Percentiles rank a stretch among this genome's conserved stretches.
Evolutionary conservation across 1,140 invertebrate species (phyloP).

Genomic region (Drosophila sulfurigaster): DNA sequence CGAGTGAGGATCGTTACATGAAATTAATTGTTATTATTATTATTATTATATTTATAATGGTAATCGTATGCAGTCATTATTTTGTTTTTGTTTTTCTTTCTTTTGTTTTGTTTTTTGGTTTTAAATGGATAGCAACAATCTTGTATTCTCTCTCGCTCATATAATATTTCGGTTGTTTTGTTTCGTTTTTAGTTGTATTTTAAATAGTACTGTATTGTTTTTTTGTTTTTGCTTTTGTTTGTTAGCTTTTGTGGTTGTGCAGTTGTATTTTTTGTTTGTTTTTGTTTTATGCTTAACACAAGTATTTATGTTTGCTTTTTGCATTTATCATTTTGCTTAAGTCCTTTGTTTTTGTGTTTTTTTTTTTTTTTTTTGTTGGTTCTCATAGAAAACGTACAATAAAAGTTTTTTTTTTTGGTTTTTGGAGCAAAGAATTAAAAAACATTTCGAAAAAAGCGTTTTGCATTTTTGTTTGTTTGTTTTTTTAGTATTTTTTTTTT

Average conservation of each 20-base stretch:
- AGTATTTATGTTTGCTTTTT: constrained; percentile 62
- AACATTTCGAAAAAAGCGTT: constrained; percentile 71
- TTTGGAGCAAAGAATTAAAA: constrained; percentile 56
- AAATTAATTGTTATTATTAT: constrained; percentile 24
- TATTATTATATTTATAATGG: constrained; percentile 25
- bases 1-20: constrained; percentile 29
- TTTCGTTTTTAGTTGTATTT: constrained; percentile 60
- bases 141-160: constrained; percentile 84
- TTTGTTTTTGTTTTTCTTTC: constrained; percentile 45
- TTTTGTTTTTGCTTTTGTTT: constrained; percentile 48
- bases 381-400: constrained; percentile 66
- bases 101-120: constrained; percentile 50
- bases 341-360: constrained; percentile 60
- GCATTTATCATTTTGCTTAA: constrained; percentile 63
- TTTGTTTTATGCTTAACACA: constrained; percentile 49
- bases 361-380: constrained; percentile 56
- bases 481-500: constrained; percentile 38
- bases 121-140: constrained; percentile 84
- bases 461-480: constrained; percentile 41
- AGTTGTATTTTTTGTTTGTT: constrained; percentile 45
- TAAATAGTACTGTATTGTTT: constrained; percentile 65
- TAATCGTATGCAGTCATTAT: constrained; percentile 51
- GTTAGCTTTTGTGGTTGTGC: constrained; percentile 75
- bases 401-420: constrained; percentile 24
- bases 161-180: constrained; percentile 65